These are phyloP conservation scores for Apis laboriosa DNA, from an alignment of 1,140 invertebrate species.

Conservation along the genomic window DNA sequence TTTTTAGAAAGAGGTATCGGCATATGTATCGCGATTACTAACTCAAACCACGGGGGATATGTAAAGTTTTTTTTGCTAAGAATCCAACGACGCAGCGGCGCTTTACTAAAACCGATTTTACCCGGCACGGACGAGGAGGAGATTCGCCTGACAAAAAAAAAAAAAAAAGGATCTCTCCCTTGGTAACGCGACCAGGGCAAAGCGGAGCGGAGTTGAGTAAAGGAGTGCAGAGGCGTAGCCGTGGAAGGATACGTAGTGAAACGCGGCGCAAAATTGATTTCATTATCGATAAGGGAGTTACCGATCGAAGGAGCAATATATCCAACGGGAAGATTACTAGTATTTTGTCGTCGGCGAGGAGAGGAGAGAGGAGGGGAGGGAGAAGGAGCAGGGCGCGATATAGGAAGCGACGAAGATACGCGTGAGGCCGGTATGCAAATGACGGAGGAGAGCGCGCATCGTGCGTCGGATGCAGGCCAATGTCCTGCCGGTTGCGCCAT, in stretches of 20 bases:
- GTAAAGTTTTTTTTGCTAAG: background rate
- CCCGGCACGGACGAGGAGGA: background rate
- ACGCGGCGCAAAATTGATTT: slow-evolving; percentile 33
- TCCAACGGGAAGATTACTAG: background rate
- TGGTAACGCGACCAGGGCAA: slow-evolving; percentile 14
- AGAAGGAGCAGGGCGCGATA: background rate
- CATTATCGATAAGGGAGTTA: slow-evolving; percentile 36
- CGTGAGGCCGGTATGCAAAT: background rate
- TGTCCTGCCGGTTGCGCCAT: slow-evolving; percentile 48
- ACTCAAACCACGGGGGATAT: background rate
- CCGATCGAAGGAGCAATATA: slow-evolving; percentile 10
- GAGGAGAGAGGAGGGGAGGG: background rate
- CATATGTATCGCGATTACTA: background rate
- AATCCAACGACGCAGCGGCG: background rate
- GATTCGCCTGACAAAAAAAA: slow-evolving; percentile 1
- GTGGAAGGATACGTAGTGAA: background rate
- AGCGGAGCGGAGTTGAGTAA: too few relatives aligned
- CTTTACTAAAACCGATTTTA: slow-evolving; percentile 49
- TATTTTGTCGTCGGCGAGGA: background rate
- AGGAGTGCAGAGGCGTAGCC: slow-evolving; percentile 19
- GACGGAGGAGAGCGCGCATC: background rate
- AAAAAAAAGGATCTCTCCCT: slow-evolving; percentile 3
- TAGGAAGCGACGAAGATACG: background rate
- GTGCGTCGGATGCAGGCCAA: slow-evolving; percentile 31
- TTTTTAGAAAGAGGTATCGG: background rate